phyloP scores from a whole-genome alignment of 92 coral and sea anemone genomes.

The Isaurus tuberculatus region DNA sequence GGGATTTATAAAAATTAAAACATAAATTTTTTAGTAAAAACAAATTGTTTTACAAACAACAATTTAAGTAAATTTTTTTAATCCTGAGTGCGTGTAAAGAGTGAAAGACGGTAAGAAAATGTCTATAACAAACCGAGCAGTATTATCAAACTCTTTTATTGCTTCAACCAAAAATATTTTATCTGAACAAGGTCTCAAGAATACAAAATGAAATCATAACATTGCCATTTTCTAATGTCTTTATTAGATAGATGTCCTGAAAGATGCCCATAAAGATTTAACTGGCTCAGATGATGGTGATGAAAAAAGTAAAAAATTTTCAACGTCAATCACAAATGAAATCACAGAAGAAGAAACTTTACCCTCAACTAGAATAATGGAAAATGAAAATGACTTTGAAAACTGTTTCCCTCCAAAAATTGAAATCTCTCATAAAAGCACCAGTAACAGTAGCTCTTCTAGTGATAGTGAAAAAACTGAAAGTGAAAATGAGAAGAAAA shows the following conservation, averaged over 20 bases:
- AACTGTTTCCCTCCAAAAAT: constrained; percentile 12
- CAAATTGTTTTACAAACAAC: no score
- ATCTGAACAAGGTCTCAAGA: no score
- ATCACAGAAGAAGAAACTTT: constrained; percentile 22
- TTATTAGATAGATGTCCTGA: not conserved
- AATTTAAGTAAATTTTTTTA: no score
- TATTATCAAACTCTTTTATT: no score
- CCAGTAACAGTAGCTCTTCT: constrained; percentile 45
- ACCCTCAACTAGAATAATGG: not conserved
- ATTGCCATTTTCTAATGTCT: not conserved
- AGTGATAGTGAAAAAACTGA: constrained; percentile 41
- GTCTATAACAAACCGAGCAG: no score
- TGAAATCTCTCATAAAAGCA: constrained; percentile 41
- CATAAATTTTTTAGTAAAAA: no score
- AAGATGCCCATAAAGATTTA: constrained; percentile 35
- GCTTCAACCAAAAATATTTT: no score
- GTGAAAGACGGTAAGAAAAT: no score
- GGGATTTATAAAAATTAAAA: no score
- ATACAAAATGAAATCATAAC: not conserved
- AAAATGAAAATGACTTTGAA: not conserved
- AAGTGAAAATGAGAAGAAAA: constrained; percentile 46
- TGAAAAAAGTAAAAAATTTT: not conserved
- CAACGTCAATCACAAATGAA: constrained; percentile 36
- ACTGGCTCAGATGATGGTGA: not conserved
- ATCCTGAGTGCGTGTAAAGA: no score